Conservation (phyloP, 2,797 vertebrate genomes). For the Falco peregrinus region DNA sequence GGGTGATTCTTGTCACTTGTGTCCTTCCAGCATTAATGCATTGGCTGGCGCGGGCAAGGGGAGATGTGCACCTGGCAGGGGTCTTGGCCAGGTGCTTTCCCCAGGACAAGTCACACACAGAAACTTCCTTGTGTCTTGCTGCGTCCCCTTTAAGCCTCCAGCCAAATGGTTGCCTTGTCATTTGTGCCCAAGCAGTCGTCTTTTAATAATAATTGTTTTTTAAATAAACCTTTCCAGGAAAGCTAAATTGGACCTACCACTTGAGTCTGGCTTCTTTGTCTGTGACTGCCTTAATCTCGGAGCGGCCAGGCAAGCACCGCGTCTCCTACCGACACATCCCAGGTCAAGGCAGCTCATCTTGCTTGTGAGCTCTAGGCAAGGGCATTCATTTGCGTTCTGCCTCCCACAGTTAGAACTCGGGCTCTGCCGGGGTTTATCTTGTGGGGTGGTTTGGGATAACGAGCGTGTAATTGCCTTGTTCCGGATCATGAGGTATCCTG, state of each 20-base stretch:
- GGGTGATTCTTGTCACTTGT: not conserved
- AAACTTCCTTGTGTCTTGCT: not conserved
- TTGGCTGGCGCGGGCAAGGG: not conserved
- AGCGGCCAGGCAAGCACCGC: not conserved
- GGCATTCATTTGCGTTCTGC: not conserved
- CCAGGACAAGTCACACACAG: fast-evolving
- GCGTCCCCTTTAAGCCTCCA: not conserved
- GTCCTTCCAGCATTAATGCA: not conserved
- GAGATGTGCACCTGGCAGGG: not conserved
- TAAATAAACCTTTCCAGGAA: constrained; percentile 33
- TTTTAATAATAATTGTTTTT: constrained; percentile 4
- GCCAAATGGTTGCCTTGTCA: constrained; percentile 13
- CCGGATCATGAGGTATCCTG: not conserved
- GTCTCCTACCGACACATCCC: fast-evolving
- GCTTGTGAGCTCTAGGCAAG: not conserved
- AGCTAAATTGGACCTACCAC: not conserved
- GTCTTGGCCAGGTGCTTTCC: not conserved
- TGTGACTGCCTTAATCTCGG: not conserved
- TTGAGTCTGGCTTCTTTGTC: constrained; percentile 24
- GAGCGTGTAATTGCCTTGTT: not conserved
- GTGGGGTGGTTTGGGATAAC: not conserved
- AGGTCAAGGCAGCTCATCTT: not conserved
- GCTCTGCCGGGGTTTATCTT: not conserved
- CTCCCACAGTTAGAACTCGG: not conserved
- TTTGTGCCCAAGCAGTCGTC: not conserved